These are phyloP conservation scores for Phrynosoma platyrhinos DNA, from an alignment of 2,113 vertebrate genomes.

Conservation along the genomic window DNA sequence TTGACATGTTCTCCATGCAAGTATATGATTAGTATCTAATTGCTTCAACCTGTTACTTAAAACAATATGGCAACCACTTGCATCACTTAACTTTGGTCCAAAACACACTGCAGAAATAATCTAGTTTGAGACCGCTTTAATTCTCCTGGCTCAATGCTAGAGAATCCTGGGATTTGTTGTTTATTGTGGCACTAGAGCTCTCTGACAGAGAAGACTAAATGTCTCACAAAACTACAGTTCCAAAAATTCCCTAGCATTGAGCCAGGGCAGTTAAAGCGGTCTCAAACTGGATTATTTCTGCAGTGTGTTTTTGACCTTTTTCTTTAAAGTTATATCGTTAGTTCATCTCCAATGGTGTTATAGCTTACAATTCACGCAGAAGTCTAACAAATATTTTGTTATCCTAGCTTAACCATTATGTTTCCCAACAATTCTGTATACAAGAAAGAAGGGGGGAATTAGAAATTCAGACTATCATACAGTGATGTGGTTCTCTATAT, in stretches of 20 bases:
- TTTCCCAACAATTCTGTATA: constrained; percentile 4
- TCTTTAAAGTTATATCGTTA: constrained; percentile 5
- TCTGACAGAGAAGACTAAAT: too few species aligned
- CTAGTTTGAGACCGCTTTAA: too few species aligned
- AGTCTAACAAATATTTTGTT: constrained; percentile 33
- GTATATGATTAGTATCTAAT: constrained; percentile 7
- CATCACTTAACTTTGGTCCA: neutral
- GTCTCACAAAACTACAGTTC: too few species aligned
- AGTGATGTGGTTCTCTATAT: neutral
- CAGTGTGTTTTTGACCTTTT: neutral
- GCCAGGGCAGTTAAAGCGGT: too few species aligned
- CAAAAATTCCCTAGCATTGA: too few species aligned
- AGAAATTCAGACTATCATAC: neutral
- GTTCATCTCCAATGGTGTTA: neutral
- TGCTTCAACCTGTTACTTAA: constrained; percentile 24
- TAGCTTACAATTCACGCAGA: neutral
- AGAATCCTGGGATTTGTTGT: too few species aligned
- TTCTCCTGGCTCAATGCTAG: too few species aligned
- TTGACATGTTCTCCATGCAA: neutral
- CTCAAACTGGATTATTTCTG: too few species aligned
- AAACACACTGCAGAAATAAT: too few species aligned
- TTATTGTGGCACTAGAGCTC: too few species aligned
- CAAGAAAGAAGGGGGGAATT: neutral
- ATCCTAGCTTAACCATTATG: constrained; percentile 19
- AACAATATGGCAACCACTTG: constrained; percentile 27